Evolutionary conservation across 1,140 invertebrate genomes (phyloP).

Genomic region (Ericerus pela): DNA sequence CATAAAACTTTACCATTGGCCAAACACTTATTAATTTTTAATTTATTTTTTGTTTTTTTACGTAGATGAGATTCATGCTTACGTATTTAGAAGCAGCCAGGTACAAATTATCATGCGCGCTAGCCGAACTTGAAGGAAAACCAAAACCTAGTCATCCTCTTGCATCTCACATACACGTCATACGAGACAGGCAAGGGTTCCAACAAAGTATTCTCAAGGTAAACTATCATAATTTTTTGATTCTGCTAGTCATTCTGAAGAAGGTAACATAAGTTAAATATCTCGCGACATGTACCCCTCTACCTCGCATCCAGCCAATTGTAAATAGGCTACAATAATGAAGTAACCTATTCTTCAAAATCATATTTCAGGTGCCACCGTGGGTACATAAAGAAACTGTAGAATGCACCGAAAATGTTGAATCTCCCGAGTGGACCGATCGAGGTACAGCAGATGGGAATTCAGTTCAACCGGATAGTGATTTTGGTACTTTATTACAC

Average conservation of each 20-base stretch:
- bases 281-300: too few relatives aligned
- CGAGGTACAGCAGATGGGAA: constrained; percentile 67
- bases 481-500: constrained; percentile 41
- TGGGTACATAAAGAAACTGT: constrained; percentile 48
- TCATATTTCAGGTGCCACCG: constrained; percentile 55
- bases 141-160: constrained; percentile 61
- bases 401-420: constrained; percentile 41
- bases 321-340: neutral
- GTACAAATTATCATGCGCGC: constrained; percentile 65
- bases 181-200: constrained; percentile 74
- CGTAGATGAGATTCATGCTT: constrained; percentile 85
- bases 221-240: constrained; percentile 15
- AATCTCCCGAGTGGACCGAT: constrained; percentile 47
- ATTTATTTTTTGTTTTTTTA: too few relatives aligned
- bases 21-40: too few relatives aligned
- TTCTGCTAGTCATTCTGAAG: too few relatives aligned
- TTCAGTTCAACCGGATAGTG: constrained; percentile 62
- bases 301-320: too few relatives aligned
- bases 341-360: too few relatives aligned
- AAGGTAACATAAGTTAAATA: too few relatives aligned
- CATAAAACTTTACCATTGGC: too few relatives aligned
- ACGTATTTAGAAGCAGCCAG: constrained; percentile 80
- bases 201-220: constrained; percentile 75
- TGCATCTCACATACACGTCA: constrained; percentile 67
- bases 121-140: constrained; percentile 65